Conservation (phyloP, 2,113 vertebrate genomes). For the Aegithalos caudatus region DNA sequence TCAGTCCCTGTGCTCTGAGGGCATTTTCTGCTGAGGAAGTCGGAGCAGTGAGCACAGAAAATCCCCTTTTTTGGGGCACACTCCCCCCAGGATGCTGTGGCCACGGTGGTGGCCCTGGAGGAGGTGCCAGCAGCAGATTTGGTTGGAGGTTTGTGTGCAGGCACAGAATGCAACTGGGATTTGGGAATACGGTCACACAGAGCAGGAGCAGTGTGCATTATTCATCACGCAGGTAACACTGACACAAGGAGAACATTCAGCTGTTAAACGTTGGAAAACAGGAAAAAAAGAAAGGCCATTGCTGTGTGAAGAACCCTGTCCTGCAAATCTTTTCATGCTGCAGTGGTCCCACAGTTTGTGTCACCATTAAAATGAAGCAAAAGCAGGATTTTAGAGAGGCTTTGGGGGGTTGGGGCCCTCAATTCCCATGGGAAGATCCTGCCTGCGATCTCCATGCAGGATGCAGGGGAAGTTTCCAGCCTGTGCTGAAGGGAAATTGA, state of each 20-base stretch:
- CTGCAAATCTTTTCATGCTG: neutral
- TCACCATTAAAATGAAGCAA: neutral
- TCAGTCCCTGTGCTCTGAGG: neutral
- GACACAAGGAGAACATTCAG: neutral
- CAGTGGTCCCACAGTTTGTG: neutral
- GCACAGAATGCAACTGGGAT: neutral
- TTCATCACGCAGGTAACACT: slow-evolving; percentile 15
- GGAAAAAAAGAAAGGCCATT: neutral
- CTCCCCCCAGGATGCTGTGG: neutral
- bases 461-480: neutral
- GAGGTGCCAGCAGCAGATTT: neutral
- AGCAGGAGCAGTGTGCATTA: neutral
- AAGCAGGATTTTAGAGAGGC: neutral
- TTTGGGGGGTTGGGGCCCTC: fast-evolving
- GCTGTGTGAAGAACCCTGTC: neutral
- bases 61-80: neutral
- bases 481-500: neutral
- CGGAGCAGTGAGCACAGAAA: neutral
- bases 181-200: neutral
- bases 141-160: neutral
- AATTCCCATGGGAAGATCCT: neutral
- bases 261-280: neutral
- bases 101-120: neutral
- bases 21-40: neutral
- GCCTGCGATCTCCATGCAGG: neutral